Evolutionary conservation across 2,888 invertebrate genomes (phyloP), one percentile per base, ranked within the genome.

Genomic region (Cantharis rufa): DNA sequence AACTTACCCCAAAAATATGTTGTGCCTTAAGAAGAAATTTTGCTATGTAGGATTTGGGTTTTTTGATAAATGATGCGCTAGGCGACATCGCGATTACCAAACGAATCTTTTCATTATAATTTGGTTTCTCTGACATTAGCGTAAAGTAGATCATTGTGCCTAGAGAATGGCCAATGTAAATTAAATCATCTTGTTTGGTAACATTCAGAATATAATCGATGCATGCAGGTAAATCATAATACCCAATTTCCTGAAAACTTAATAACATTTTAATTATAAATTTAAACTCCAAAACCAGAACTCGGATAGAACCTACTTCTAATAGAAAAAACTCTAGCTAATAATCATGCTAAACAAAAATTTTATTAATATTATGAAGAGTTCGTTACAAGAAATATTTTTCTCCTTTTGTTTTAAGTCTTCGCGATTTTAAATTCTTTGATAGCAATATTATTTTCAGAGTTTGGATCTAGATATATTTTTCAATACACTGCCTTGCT

Each of bases 141-240:
- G 93, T 92, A 84, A 91, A 94, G 85, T 93, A 94, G 1, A 88
- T 83, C 0, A 93, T 93, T 0, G 93, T 92, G 5, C 95, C 96
- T 86, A 93, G 92, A 0, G 96, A 96, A 85, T 96, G 95, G 0
- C 96, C 97, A 1, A 94, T 88, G 85, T 95, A 96, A 83, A 93
- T 93, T 0, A 97, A 83, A 71, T 91, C 88, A 0, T 90, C 80
- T 27, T 90, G 89, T 0, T 90, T 90, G 0, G 95, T 94, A 7
- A 81, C 71, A 0, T 85, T 82, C 0, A 93, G 87, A 15, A 93
- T 89, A 83, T 93, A 92, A 85, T 97, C 94, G 64, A 98, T 93
- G 89, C 93, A 94, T 0, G 94, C 91, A 1, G 97, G 96, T 62
- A 97, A 84, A 87, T 98, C 98, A 24, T 66, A 66, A 13, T 21